These are phyloP conservation scores for Melitaea cinxia DNA, from an alignment of 1,140 invertebrate species.

Conservation along the genomic window DNA sequence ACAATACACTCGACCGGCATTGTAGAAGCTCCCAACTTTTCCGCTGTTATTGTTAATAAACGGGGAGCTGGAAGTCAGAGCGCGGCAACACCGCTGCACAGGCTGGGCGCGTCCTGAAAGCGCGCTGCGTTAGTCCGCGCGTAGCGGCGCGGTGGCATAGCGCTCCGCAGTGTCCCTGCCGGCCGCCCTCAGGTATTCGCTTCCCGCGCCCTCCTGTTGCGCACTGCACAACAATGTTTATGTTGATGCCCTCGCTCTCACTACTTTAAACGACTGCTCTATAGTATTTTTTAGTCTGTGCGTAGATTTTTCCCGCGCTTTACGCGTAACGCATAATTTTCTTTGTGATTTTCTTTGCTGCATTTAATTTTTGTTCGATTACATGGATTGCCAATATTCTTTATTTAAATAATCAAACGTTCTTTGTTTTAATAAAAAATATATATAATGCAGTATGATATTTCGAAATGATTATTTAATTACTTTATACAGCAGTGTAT, in stretches of 20 bases:
- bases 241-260: conserved; percentile 50
- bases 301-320: conserved; percentile 48
- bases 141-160: conserved; percentile 61
- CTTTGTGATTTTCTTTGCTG: conserved; percentile 20
- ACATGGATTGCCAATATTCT: conserved; percentile 15
- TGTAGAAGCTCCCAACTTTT: conserved; percentile 8
- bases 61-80: not conserved
- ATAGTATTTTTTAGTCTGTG: conserved; percentile 42
- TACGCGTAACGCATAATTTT: conserved; percentile 6
- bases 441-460: too few relatives aligned
- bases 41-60: conserved; percentile 9
- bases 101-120: conserved; percentile 48
- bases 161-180: conserved; percentile 55
- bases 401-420: too few relatives aligned
- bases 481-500: too few relatives aligned
- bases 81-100: conserved; percentile 46
- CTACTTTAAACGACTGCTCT: conserved; percentile 45
- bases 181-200: conserved; percentile 62
- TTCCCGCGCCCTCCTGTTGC: conserved; percentile 70
- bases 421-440: too few relatives aligned
- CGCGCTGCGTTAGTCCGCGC: conserved; percentile 66
- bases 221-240: conserved; percentile 74
- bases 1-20: conserved; percentile 10
- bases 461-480: too few relatives aligned
- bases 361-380: conserved; percentile 2